phyloP scores from a whole-genome alignment of 2,888 invertebrate genomes.

The Noctua janthina region DNA sequence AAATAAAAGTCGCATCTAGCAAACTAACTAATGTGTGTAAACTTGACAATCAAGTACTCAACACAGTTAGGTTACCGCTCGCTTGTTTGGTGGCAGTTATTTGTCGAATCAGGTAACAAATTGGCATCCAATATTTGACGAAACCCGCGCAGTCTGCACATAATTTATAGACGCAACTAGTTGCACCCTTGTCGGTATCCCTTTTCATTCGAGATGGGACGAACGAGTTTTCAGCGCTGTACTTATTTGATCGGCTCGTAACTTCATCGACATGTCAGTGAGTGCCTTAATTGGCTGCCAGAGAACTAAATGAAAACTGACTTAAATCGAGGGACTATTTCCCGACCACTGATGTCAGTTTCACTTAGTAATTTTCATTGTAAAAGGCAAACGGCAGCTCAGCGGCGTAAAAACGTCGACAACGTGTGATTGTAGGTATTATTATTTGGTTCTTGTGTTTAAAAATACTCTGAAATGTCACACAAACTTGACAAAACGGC shows the following conservation, averaged over 20 bases:
- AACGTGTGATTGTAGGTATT: not conserved
- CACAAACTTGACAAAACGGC: not conserved
- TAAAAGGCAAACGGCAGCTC: not conserved
- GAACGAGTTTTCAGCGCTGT: not conserved
- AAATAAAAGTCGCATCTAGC: not conserved
- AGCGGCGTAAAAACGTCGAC: not conserved
- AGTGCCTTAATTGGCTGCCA: not conserved
- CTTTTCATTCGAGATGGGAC: not conserved
- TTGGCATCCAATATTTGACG: constrained; percentile 2
- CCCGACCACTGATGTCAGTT: not conserved
- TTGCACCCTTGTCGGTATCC: not conserved
- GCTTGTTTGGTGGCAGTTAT: not conserved
- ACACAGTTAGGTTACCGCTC: not conserved
- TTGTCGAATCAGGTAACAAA: not conserved
- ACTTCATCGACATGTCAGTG: not conserved
- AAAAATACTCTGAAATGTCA: constrained; percentile 10
- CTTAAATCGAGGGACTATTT: constrained; percentile 1
- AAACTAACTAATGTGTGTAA: not conserved
- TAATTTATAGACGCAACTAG: not conserved
- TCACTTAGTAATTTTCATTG: not conserved
- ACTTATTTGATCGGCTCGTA: not conserved
- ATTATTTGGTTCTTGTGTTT: constrained; percentile 4
- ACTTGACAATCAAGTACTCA: not conserved
- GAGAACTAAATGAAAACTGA: constrained; percentile 26
- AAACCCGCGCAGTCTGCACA: not conserved